These are phyloP conservation scores for Trematomus bernacchii DNA, from an alignment of 2,797 vertebrate species.

Conservation along the genomic window DNA sequence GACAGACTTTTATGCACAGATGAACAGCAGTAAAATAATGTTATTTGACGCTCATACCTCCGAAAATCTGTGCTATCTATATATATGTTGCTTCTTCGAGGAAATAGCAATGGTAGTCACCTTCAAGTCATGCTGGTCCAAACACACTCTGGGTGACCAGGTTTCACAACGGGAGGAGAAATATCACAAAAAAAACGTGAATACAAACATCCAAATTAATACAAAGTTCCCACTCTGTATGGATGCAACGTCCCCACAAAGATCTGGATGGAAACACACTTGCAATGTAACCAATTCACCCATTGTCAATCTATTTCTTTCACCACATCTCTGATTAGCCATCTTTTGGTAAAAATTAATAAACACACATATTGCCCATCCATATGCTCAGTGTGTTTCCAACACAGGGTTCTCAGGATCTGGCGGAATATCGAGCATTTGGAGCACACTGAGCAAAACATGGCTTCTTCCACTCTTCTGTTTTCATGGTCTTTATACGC, in stretches of 20 bases:
- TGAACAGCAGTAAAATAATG: background rate
- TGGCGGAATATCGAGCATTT: conserved; percentile 12
- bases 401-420: conserved; percentile 15
- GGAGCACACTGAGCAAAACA: conserved; percentile 25
- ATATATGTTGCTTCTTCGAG: background rate
- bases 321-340: conserved; percentile 2
- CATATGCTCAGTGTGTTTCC: conserved; percentile 36
- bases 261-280: background rate
- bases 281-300: background rate
- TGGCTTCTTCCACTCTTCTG: background rate
- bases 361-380: conserved; percentile 27
- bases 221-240: conserved; percentile 1
- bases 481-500: conserved; percentile 11
- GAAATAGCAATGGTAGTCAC: background rate
- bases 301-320: background rate
- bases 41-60: background rate
- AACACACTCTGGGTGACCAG: background rate
- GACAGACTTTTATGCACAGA: background rate
- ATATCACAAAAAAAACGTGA: background rate
- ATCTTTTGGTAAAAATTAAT: conserved; percentile 17
- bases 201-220: conserved; percentile 6
- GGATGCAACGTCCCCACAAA: conserved; percentile 1
- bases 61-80: background rate
- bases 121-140: background rate
- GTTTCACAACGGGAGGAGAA: background rate